Base-by-base conservation (phyloP, 2,797 vertebrate species). In the Adrianichthys oophorus region DNA sequence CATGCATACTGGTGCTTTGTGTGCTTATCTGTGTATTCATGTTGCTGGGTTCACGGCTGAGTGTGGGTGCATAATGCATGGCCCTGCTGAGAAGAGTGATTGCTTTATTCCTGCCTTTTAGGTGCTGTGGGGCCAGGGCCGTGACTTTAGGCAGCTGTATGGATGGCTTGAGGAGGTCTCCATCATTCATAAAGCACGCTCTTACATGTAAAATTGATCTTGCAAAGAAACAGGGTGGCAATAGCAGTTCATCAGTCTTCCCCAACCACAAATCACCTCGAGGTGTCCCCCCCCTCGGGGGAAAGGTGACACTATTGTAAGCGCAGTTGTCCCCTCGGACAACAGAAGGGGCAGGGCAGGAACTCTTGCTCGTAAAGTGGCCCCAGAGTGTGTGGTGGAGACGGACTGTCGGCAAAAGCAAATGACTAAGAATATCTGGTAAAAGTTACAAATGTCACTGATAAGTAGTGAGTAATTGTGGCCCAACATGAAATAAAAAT, bases 101-200 rank as follows among this genome's bases (percentile, higher is more conserved):
- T 85, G 85, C 89, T 90, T 86, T 88, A 84, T 88, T 87, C 84
- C 76, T 80, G 86, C 82, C 85, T 83, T 67, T 83, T 84, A 84
- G 87, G 81, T 85, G 85, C 87, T 72, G 53, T 62, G 74, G 89
- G 82, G 81, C 88, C 71, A 59, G 70, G 79, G 81, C 81, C 24
- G 79, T 85, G 86, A 87, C 87, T 87, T 86, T 85, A 84, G 87
- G 88, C 87, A 90, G 89, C 87, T 88, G 80, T 89, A 90, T 91
- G 89, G 87, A 91, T 91, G 88, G 74, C 81, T 89, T 83, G 75
- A 86, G 87, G 87, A 90, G 87, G 87, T 87, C 83, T 92, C 87
- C 87, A 90, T 91, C 89, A 90, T 91, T 91, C 90, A 92, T 90
- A 90, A 88, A 88, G 84, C 76, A n/a, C 66, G 82, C 84, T 89